Evolutionary conservation across 2,888 invertebrate species (phyloP).

Genomic region (Emmelina monodactyla): DNA sequence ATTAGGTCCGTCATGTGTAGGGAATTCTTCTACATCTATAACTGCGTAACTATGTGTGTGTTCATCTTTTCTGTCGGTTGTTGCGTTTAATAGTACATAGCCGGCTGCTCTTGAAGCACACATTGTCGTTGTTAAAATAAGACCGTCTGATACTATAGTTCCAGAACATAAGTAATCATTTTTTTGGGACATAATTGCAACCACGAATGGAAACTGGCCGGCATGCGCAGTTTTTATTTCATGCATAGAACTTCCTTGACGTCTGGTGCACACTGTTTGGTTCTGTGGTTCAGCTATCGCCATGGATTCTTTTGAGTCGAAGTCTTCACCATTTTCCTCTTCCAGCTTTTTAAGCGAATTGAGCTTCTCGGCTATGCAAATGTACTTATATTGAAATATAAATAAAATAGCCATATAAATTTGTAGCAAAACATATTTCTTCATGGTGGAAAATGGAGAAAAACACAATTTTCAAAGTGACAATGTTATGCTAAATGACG

Average conservation of each 20-base stretch:
- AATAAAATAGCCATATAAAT: too few relatives aligned
- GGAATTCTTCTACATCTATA: slow-evolving; percentile 41
- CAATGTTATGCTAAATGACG: too few relatives aligned
- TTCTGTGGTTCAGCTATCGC: too few relatives aligned
- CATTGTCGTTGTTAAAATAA: slow-evolving; percentile 41
- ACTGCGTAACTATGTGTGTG: slow-evolving; percentile 29
- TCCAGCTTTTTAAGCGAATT: too few relatives aligned
- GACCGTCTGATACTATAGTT: slow-evolving; percentile 37
- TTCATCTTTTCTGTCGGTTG: slow-evolving; percentile 33
- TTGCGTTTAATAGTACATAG: slow-evolving; percentile 40
- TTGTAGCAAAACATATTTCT: too few relatives aligned
- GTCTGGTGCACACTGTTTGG: slow-evolving; percentile 21
- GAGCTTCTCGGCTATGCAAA: too few relatives aligned
- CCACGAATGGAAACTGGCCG: slow-evolving; percentile 48
- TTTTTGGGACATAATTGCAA: slow-evolving; percentile 42
- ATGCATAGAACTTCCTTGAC: slow-evolving; percentile 39
- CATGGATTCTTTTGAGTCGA: too few relatives aligned
- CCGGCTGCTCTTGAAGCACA: slow-evolving; percentile 32
- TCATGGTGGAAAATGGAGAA: too few relatives aligned
- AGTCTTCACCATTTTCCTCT: too few relatives aligned
- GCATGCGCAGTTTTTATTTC: slow-evolving; percentile 32
- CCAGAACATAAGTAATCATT: slow-evolving; percentile 49
- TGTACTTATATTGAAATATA: too few relatives aligned
- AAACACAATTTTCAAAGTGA: too few relatives aligned
- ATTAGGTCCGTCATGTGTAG: slow-evolving; percentile 29